Evolutionary conservation across 2,888 invertebrate species (phyloP), one percentile per base, ranked within the genome.

Genomic region (Copidosoma aretas): DNA sequence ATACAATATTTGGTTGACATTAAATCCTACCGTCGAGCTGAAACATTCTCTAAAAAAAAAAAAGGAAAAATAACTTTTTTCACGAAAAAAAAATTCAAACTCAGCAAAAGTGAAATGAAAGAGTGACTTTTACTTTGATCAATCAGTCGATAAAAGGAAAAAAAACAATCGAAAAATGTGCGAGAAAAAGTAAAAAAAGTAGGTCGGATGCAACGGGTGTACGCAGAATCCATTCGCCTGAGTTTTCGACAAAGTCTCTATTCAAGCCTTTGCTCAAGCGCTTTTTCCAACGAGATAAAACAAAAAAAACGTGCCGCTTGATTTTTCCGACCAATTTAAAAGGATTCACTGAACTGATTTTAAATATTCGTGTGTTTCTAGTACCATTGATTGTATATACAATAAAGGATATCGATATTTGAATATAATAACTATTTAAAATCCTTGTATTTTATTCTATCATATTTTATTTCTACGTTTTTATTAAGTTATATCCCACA

Each of bases 101-200:
- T 46, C 43, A 14, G 43, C 43, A 46, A 15, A 46, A 46, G 43
- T 12, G 12, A 46, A 46, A 46, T 46, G 43, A 46, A 46, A 46
- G 43, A 46, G 12, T 39, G 49, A 22, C 19, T 19, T n/a, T 32
- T 19, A 39, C 53, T 63, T 64, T 68, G 63, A 64, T 68, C 56
- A 54, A 68, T 68, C 63, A 64, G 63, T 39, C 24, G 46, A 46
- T 24, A 41, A 22, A 62, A 24, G 51, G 41, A 66, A 54, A 59
- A 53, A 62, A 59, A 53, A 62, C 41, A 62, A 67, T 62, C 43
- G 54, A 53, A 49, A 32, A 14, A 41, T 0, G n/a, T 10, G 19
- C 25, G 46, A 21, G 32, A 22, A 32, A 61, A 22, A n/a, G 24
- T 25, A 10, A 24, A 56, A 61, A 62, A 67, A 64, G 54, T 68